These are phyloP conservation scores for Cheilosia grossa DNA, from an alignment of 2,888 invertebrate genomes.

Conservation along the genomic window DNA sequence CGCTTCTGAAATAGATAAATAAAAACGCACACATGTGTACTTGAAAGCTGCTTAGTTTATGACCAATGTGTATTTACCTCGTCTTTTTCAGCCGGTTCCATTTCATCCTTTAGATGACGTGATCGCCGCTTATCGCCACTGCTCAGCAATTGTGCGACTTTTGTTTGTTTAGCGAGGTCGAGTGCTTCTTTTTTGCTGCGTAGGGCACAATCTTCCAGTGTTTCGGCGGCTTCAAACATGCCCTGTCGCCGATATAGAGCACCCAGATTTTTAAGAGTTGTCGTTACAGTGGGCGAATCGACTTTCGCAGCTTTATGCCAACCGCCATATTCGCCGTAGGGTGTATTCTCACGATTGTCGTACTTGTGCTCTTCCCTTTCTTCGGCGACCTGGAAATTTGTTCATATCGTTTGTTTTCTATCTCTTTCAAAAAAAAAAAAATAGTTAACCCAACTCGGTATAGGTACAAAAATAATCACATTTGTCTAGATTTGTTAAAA, in stretches of 20 bases:
- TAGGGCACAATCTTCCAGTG: constrained; percentile 98
- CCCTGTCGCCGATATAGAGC: constrained; percentile 99
- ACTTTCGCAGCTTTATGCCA: constrained; percentile 99
- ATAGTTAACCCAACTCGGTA: no score
- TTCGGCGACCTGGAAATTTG: constrained; percentile 96
- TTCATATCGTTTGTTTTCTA: constrained; percentile 30
- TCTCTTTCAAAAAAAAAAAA: constrained; percentile 8
- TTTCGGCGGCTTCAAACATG: constrained; percentile 99
- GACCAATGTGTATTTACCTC: constrained; percentile 78
- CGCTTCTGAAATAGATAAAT: constrained; percentile 51
- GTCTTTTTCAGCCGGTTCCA: constrained; percentile 80
- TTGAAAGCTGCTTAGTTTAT: neutral
- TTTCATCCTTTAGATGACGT: constrained; percentile 84
- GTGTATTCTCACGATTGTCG: constrained; percentile 93
- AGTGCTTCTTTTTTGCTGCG: constrained; percentile 97
- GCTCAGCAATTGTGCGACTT: constrained; percentile 89
- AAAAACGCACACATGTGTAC: neutral
- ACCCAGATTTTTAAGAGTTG: constrained; percentile 98
- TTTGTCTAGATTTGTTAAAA: neutral
- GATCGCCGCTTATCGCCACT: constrained; percentile 84
- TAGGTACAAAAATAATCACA: neutral
- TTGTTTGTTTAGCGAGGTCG: constrained; percentile 96
- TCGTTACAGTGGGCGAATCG: constrained; percentile 98
- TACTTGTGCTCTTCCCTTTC: constrained; percentile 98
- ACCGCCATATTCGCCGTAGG: constrained; percentile 94